A percentile compares a stretch with the other conserved stretches of the same genome.
These are phyloP conservation scores for Cnemophilus loriae DNA, from an alignment of 2,113 vertebrate genomes.

Conservation along the genomic window DNA sequence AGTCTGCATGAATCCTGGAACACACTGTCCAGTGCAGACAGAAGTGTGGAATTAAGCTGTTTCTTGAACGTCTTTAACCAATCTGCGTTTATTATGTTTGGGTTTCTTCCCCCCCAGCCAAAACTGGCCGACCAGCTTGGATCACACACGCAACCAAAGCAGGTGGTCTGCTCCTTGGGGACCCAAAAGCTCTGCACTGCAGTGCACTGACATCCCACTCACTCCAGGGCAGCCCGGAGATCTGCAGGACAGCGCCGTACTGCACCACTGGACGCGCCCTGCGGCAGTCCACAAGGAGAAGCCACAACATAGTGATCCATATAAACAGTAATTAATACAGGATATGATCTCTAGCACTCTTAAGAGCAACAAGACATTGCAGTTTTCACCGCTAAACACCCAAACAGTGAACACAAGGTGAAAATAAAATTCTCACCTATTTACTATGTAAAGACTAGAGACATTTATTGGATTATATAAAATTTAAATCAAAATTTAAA, in stretches of 20 bases:
- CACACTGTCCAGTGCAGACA: not conserved
- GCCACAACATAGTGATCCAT: not conserved
- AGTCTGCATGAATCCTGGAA: not conserved
- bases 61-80: not conserved
- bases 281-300: accelerated
- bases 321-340: not conserved
- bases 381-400: not conserved
- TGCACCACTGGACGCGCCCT: not conserved
- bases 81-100: not conserved
- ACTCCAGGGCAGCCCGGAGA: not conserved
- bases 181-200: not conserved
- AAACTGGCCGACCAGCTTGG: not conserved
- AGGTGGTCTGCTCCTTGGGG: too few relatives aligned
- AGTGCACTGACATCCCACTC: not conserved
- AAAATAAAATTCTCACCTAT: not conserved
- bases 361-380: not conserved
- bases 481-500: not conserved
- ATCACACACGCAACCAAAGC: not conserved
- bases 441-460: not conserved
- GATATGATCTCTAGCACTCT: not conserved
- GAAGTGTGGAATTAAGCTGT: not conserved
- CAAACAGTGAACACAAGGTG: not conserved
- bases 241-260: accelerated
- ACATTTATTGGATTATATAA: not conserved
- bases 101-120: accelerated